Evolutionary conservation across 2,797 vertebrate species (phyloP).

Genomic region (Typhlichthys subterraneus): DNA sequence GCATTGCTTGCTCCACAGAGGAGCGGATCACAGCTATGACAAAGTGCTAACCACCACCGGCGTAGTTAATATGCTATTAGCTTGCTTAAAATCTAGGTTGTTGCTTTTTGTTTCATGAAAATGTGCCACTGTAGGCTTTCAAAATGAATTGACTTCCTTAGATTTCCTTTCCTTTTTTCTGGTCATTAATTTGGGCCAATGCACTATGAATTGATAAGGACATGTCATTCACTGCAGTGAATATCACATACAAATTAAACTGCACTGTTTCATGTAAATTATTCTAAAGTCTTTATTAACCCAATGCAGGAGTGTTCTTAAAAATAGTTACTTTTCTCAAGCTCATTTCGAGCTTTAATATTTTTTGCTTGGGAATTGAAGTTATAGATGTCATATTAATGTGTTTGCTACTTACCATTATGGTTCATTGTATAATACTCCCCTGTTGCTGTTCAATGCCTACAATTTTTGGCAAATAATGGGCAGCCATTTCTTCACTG

Average conservation of each 20-base stretch:
- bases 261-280: background rate
- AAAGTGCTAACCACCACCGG: conserved; percentile 55
- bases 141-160: conserved; percentile 13
- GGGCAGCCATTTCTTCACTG: conserved; percentile 24
- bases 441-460: conserved; percentile 50
- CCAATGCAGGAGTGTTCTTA: background rate
- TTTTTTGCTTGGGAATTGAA: conserved; percentile 29
- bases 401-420: conserved; percentile 31
- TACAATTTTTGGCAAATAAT: conserved; percentile 57
- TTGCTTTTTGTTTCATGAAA: conserved; percentile 63
- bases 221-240: background rate
- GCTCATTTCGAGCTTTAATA: conserved; percentile 20
- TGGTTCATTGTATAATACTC: conserved; percentile 20
- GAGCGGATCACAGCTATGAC: conserved; percentile 34
- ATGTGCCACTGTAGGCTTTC: conserved; percentile 70
- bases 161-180: conserved; percentile 4
- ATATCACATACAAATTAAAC: conserved; percentile 6
- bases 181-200: conserved; percentile 17
- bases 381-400: conserved; percentile 27
- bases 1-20: conserved; percentile 16
- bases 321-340: conserved; percentile 8
- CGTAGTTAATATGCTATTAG: conserved; percentile 44
- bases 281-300: too few species aligned
- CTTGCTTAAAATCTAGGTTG: conserved; percentile 42
- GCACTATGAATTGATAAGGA: conserved; percentile 1